Evolutionary conservation across 2,797 vertebrate species (phyloP).

Genomic region (Cossypha niveicapilla): DNA sequence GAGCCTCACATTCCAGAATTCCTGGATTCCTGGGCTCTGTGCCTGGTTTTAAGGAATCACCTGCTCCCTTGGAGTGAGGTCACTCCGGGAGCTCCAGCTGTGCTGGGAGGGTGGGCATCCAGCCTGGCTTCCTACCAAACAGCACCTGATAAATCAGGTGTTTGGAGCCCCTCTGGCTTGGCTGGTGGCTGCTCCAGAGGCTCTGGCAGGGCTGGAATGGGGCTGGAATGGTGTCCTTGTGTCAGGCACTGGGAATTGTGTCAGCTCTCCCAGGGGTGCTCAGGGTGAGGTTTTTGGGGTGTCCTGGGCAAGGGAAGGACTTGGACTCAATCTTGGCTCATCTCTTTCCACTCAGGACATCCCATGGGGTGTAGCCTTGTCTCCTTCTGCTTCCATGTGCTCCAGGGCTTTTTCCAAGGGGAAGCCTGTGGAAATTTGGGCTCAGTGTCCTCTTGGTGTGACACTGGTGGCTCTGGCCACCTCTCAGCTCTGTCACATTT

Average conservation of each 20-base stretch:
- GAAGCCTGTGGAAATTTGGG: background rate
- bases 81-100: rapidly evolving
- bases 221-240: background rate
- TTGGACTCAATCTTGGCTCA: rapidly evolving
- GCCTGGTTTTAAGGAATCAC: background rate
- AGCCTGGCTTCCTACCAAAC: background rate
- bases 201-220: background rate
- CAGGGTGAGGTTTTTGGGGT: background rate
- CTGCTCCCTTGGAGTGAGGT: background rate
- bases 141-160: background rate
- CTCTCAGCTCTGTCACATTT: background rate
- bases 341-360: background rate
- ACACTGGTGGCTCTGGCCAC: background rate
- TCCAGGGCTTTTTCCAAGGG: background rate
- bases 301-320: background rate
- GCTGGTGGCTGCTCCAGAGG: background rate
- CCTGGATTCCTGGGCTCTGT: background rate
- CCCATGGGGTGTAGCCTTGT: background rate
- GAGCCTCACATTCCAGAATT: background rate
- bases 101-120: background rate
- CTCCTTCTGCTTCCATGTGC: rapidly evolving
- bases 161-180: background rate
- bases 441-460: background rate
- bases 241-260: background rate
- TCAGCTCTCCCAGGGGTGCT: background rate